Evolutionary conservation across 1,140 invertebrate species (phyloP).

Genomic region (Drosophila persimilis): DNA sequence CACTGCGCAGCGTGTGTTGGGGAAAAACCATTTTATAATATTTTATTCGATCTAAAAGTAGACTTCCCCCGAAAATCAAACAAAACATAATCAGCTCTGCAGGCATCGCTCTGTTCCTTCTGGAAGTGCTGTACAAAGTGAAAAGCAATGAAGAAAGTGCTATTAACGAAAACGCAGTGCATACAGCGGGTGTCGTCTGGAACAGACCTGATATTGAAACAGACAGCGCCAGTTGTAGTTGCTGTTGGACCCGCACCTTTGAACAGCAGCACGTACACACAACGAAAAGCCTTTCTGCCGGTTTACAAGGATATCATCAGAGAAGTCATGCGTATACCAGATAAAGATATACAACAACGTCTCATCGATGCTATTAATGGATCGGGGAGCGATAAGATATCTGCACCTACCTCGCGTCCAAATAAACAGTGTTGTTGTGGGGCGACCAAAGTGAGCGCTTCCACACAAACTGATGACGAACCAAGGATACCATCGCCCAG

Average conservation of each 20-base stretch:
- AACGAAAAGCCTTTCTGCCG: slow-evolving; percentile 58
- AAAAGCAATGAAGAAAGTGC: slow-evolving; percentile 64
- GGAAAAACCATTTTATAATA: slow-evolving; percentile 60
- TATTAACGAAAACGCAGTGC: slow-evolving; percentile 63
- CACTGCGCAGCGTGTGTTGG: slow-evolving; percentile 45
- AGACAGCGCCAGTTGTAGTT: slow-evolving; percentile 10
- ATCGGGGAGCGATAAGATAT: slow-evolving; percentile 38
- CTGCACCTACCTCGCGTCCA: slow-evolving; percentile 33
- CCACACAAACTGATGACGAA: slow-evolving; percentile 54
- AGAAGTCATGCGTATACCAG: slow-evolving; percentile 63
- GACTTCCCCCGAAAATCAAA: slow-evolving; percentile 35
- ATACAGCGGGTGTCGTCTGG: slow-evolving; percentile 16
- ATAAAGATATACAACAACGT: slow-evolving; percentile 69
- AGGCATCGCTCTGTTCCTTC: background rate
- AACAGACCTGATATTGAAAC: slow-evolving; percentile 23
- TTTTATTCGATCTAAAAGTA: slow-evolving; percentile 33
- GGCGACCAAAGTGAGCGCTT: slow-evolving; percentile 38
- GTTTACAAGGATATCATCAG: slow-evolving; percentile 72
- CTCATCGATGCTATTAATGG: slow-evolving; percentile 74
- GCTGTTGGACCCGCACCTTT: slow-evolving; percentile 25
- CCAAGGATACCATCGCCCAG: background rate
- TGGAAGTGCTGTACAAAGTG: background rate
- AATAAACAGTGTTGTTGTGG: slow-evolving; percentile 49
- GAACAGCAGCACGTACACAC: slow-evolving; percentile 51
- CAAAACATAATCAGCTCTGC: background rate